phyloP scores from a whole-genome alignment of 2,113 vertebrate genomes.

The Periophthalmodon schlosseri region DNA sequence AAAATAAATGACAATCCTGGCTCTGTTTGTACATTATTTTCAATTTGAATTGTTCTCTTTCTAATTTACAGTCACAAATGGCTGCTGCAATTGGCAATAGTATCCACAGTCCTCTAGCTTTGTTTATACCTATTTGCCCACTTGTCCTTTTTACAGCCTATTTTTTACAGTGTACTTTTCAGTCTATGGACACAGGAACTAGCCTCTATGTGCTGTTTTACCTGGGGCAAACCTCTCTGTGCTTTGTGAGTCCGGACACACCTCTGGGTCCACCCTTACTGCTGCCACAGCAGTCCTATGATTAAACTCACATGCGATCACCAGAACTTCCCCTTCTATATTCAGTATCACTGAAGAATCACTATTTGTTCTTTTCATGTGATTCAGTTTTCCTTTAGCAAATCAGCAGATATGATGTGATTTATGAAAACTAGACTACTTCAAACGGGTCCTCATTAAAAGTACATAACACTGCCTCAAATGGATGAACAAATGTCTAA shows the following conservation, averaged over 20 bases:
- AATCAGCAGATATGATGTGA: neutral
- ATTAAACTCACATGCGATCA: slow-evolving; percentile 46
- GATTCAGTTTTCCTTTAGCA: neutral
- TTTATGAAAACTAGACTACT: neutral
- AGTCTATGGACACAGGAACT: neutral
- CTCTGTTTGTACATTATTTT: too few species aligned
- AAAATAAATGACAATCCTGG: too few species aligned
- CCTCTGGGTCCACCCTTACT: slow-evolving; percentile 5
- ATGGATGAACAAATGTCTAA: neutral
- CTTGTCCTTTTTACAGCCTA: neutral
- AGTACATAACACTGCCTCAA: neutral
- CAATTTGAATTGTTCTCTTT: too few species aligned
- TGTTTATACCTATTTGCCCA: too few species aligned
- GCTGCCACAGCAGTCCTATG: slow-evolving; percentile 46
- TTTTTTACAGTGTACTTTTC: neutral
- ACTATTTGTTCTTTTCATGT: slow-evolving; percentile 27
- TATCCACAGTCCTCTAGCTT: too few species aligned
- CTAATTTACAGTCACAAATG: too few species aligned
- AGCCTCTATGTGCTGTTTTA: neutral
- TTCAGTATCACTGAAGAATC: slow-evolving; percentile 29
- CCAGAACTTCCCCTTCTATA: slow-evolving; percentile 14
- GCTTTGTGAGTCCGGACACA: neutral
- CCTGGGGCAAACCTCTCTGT: neutral
- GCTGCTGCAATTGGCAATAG: too few species aligned
- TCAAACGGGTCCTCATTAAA: neutral